Base-by-base conservation (phyloP, 2,888 invertebrate species). In the Lasius fuliginosus region DNA sequence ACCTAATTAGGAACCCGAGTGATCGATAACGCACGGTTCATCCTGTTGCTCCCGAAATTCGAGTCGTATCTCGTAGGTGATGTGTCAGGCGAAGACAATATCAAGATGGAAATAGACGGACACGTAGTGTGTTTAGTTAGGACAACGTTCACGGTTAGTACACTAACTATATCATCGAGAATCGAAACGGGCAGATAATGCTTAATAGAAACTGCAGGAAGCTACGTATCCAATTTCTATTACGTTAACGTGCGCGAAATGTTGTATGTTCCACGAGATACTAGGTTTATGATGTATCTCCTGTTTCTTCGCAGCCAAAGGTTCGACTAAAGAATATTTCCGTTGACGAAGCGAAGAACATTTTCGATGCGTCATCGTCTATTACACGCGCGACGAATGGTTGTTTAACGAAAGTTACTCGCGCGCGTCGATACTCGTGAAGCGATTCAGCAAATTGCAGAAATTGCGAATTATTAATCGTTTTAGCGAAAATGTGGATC, bases 61-160 rank as follows among this genome's bases (percentile, higher is more conserved):
- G 60, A 79, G 30, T 30, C 73, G 33, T 46, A 23, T 42, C n/a
- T 53, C 18, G 36, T 18, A 27, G 23, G 60, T 49, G 46, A 79
- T 73, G 73, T 30, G 79, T 74, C 75, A 49, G 36, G 27, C 74
- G 74, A 81, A 74, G 79, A 81, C 79, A 77, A 69, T 69, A 56
- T 77, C 69, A 62, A 81, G 79, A 71, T 40, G 74, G 36, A 73
- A 73, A 73, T 49, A 73, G 60, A 81, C 60, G 53, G 53, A 53
- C 53, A n/a, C n/a, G 53, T 36, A 36, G 12, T 36, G n/a, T 49
- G 79, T 73, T 81, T 60, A 60, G 73, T 81, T 60, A 81, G 46
- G 60, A 36, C 33, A 73, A 40, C 15, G 60, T 49, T 73, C 27
- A 60, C 79, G 36, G 18, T 73, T 74, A 49, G 46, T 23, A 46